Evolutionary conservation across 2,797 vertebrate species (phyloP).

Genomic region (Sphenodon punctatus): DNA sequence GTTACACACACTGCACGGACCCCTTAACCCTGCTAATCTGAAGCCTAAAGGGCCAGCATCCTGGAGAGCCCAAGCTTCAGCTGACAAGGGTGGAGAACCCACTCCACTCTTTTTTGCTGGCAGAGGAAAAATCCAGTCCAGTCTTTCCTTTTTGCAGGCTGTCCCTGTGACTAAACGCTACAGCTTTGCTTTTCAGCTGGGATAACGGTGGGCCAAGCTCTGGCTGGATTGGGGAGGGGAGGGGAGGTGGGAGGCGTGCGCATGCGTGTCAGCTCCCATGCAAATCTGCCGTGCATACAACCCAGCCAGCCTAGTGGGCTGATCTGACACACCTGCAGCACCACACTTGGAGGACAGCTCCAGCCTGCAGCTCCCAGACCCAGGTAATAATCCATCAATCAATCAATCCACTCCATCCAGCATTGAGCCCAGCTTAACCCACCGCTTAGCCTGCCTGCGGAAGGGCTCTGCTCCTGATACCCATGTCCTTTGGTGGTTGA

Average conservation of each 20-base stretch:
- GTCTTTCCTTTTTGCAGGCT: slow-evolving; percentile 45
- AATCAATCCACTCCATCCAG: slow-evolving; percentile 7
- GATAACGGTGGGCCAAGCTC: background rate
- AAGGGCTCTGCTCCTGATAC: slow-evolving; percentile 39
- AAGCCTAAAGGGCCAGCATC: background rate
- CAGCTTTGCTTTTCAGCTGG: background rate
- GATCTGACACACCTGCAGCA: slow-evolving; percentile 79
- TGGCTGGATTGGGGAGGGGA: background rate
- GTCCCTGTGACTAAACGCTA: slow-evolving; percentile 34
- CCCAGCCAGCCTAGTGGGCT: slow-evolving; percentile 67
- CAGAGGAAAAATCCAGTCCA: slow-evolving; percentile 53
- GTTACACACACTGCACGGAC: no score
- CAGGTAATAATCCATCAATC: slow-evolving; percentile 42
- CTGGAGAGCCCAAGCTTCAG: no score
- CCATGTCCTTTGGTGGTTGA: slow-evolving; percentile 66
- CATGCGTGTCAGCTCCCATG: slow-evolving; percentile 69
- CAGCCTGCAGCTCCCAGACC: slow-evolving; percentile 53
- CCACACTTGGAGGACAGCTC: slow-evolving; percentile 75
- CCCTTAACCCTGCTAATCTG: background rate
- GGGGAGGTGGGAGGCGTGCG: slow-evolving; percentile 30
- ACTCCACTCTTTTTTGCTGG: slow-evolving; percentile 23
- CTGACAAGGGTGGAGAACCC: background rate
- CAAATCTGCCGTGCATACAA: slow-evolving; percentile 45
- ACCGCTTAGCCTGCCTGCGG: background rate
- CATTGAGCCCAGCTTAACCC: background rate